Base-by-base conservation (phyloP, 2,113 vertebrate species). In the Taurulus bubalis region DNA sequence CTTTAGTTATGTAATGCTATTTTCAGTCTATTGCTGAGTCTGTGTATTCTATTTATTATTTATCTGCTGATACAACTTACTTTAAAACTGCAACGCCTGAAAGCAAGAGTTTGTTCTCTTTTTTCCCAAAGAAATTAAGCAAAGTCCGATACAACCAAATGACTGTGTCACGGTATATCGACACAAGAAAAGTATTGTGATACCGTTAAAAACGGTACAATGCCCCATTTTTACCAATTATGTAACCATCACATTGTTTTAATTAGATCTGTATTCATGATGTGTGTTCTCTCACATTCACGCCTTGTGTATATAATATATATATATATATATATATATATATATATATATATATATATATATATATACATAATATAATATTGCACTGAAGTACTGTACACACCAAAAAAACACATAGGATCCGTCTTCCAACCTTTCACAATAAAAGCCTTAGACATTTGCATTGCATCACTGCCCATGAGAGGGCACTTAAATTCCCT, bases 21-120 rank as follows among this genome's bases (percentile, higher is more conserved):
- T 68, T 26, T 77, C 22, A 51, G 26, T 40, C 22, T 8, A 66
- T 4, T 12, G 9, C 62, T 36, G 38, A 3, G 1, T 56, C 47
- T 30, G n/a, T 55, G 22, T 60, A 1, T 53, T 70, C 4, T 28
- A 47, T 84, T 0, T 14, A 47, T 79, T 63, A 75, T 74, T 30
- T 2, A 65, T 65, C 22, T 49, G 28, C 68, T 79, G 55, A 26
- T 36, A 36, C 22, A 75, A 45, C 20, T 10, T 2, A 22, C 32
- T 45, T 73, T 42, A 36, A 42, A 55, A 56, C 10, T 20, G 34
- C 7, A 47, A 10, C 26, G 36, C 20, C 18, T 49, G 15, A 65
- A 20, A 30, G 14, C 6, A 4, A 47, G 14, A 6, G 22, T 65
- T 58, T 28, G 22, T 45, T 60, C 16, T 32, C 14, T 55, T 62